These are phyloP conservation scores for Eugnorisma glareosa DNA, from an alignment of 2,888 invertebrate species.

Conservation along the genomic window DNA sequence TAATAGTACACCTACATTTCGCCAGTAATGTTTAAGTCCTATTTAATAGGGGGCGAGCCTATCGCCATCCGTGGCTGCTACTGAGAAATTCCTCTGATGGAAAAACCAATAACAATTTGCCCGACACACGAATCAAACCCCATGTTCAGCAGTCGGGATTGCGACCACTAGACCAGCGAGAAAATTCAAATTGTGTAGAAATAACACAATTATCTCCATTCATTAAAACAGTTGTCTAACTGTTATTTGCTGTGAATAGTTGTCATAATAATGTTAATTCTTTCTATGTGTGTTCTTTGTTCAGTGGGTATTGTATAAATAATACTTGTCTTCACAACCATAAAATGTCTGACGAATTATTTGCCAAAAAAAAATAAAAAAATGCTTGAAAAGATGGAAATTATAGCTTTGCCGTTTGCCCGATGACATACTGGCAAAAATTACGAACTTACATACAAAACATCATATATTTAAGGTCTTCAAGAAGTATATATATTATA, in stretches of 20 bases:
- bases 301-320: neutral
- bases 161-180: neutral
- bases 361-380: neutral
- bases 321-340: neutral
- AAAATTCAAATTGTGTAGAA: neutral
- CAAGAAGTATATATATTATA: too few relatives aligned
- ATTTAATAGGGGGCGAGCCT: neutral
- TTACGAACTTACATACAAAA: neutral
- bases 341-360: neutral
- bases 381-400: neutral
- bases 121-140: neutral
- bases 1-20: neutral
- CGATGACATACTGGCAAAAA: neutral
- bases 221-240: too few relatives aligned
- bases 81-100: neutral
- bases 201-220: too few relatives aligned
- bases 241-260: conserved; percentile 7
- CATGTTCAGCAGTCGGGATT: too few relatives aligned
- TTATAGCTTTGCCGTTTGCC: neutral
- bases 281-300: conserved; percentile 6
- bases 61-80: too few relatives aligned
- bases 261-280: conserved; percentile 14
- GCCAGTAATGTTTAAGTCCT: neutral
- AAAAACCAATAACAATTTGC: neutral
- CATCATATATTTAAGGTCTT: neutral